Conservation (phyloP, 1,140 invertebrate species). For the Drosophila teissieri region DNA sequence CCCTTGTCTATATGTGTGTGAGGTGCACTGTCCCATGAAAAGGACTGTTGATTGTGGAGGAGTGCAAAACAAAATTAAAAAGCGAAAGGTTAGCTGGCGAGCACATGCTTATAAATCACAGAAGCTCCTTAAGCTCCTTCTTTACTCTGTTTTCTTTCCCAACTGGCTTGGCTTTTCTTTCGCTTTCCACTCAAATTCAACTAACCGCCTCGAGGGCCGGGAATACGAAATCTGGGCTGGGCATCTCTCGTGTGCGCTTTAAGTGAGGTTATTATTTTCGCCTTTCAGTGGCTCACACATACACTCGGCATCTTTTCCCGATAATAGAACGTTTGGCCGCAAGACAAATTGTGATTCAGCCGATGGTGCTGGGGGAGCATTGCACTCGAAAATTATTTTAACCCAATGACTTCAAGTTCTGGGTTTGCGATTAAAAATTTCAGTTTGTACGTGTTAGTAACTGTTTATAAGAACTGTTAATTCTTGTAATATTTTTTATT, state of each 20-base stretch:
- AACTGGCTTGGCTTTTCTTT: conserved; percentile 15
- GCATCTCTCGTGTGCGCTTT: conserved; percentile 51
- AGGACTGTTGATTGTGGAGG: conserved; percentile 27
- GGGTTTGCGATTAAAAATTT: too few species aligned
- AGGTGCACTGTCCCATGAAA: conserved; percentile 49
- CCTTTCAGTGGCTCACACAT: conserved; percentile 32
- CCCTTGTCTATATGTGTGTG: conserved; percentile 11
- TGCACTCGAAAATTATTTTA: conserved; percentile 5
- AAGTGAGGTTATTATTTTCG: conserved; percentile 64
- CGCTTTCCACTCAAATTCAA: conserved; percentile 68
- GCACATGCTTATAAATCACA: conserved; percentile 55
- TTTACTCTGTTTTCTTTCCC: conserved; percentile 16
- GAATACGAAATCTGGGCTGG: conserved; percentile 54
- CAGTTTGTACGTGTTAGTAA: too few species aligned
- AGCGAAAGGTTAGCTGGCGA: conserved; percentile 29
- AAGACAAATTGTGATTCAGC: conserved; percentile 71
- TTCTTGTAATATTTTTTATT: too few species aligned
- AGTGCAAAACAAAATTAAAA: conserved; percentile 22
- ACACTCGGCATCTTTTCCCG: conserved; percentile 21
- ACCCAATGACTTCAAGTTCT: too few species aligned
- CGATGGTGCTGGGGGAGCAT: conserved; percentile 31
- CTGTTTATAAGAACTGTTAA: too few species aligned
- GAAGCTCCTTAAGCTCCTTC: conserved; percentile 49
- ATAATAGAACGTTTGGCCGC: conserved; percentile 77
- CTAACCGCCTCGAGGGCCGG: conserved; percentile 57